These are phyloP conservation scores for Microvelia longipes DNA, from an alignment of 1,140 invertebrate genomes.

Conservation along the genomic window DNA sequence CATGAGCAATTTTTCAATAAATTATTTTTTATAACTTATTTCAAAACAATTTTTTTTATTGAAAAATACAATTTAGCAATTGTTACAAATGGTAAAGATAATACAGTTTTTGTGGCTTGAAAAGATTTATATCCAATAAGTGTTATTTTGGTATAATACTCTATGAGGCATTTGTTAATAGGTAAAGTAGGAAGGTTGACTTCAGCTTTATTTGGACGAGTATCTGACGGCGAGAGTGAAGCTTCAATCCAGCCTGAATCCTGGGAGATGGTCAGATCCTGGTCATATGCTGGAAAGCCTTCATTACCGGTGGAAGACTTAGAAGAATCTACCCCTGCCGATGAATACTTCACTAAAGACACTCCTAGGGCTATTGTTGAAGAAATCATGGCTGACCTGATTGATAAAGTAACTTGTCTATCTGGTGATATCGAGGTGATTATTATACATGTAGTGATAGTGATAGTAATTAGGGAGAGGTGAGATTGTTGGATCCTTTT, in stretches of 20 bases:
- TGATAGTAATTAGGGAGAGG: too few species aligned
- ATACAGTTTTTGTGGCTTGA: too few species aligned
- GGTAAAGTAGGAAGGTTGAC: background rate
- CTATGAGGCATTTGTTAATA: too few species aligned
- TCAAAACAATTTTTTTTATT: too few species aligned
- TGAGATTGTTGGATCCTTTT: too few species aligned
- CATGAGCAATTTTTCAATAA: too few species aligned
- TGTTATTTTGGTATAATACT: too few species aligned
- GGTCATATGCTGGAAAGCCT: constrained; percentile 22
- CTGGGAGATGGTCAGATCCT: constrained; percentile 21
- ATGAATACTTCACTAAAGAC: constrained; percentile 37
- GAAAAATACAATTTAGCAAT: too few species aligned
- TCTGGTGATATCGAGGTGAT: constrained; percentile 16
- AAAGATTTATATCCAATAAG: too few species aligned
- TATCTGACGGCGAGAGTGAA: constrained; percentile 5
- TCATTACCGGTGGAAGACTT: constrained; percentile 10
- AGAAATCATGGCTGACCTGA: constrained; percentile 39
- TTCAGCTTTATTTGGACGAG: background rate
- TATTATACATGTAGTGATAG: background rate
- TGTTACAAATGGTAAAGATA: too few species aligned
- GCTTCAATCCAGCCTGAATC: background rate
- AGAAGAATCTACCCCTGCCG: constrained; percentile 39
- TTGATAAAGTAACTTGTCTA: constrained; percentile 32
- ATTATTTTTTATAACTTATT: too few species aligned
- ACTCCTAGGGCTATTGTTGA: constrained; percentile 30